phyloP scores from a whole-genome alignment of 2,888 invertebrate genomes.

The Linyphia triangularis region DNA sequence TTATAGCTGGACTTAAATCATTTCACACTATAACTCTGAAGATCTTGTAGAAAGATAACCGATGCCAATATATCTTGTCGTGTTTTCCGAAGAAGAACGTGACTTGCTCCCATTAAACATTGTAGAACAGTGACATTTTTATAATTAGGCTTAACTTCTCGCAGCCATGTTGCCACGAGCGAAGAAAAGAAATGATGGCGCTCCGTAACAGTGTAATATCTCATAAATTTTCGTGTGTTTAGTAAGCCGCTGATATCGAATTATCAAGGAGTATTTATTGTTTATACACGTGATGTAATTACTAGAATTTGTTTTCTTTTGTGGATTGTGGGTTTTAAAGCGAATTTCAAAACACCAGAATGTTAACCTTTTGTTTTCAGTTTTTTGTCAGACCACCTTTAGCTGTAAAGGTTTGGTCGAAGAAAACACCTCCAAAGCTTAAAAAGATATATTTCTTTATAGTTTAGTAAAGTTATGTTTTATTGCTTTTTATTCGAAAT shows the following conservation, averaged over 20 bases:
- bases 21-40: conserved; percentile 23
- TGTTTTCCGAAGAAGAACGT: conserved; percentile 4
- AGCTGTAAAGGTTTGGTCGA: no score
- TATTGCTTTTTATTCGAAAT: no score
- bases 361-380: neutral
- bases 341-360: neutral
- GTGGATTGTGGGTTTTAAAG: neutral
- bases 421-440: no score
- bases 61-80: neutral
- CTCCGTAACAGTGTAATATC: conserved; percentile 14
- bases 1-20: conserved; percentile 30
- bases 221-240: conserved; percentile 34
- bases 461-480: no score
- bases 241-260: conserved; percentile 12
- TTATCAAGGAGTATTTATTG: conserved; percentile 11
- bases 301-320: conserved; percentile 2
- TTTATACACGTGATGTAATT: conserved; percentile 19
- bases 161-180: conserved; percentile 4
- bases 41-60: conserved; percentile 11
- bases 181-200: conserved; percentile 23
- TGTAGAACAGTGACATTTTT: conserved; percentile 45
- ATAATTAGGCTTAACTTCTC: conserved; percentile 40
- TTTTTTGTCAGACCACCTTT: no score
- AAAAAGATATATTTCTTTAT: no score
- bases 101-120: conserved; percentile 27